Percentiles rank a stretch among this genome's conserved stretches.
Conservation (phyloP, 2,113 vertebrate genomes). For the Charina bottae region DNA sequence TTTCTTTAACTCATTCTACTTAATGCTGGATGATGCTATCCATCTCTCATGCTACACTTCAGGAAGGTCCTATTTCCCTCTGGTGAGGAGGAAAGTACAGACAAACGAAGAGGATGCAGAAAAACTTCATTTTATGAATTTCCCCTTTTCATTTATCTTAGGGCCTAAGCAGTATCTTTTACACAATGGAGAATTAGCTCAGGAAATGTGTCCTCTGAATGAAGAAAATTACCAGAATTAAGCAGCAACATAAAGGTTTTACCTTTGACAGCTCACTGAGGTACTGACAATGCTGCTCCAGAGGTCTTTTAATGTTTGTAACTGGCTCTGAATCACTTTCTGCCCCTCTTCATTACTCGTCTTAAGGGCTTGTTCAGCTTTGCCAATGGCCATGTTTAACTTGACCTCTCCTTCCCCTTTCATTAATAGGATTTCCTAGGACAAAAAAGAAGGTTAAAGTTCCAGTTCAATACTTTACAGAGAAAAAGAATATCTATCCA, state of each 20-base stretch:
- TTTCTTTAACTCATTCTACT: background rate
- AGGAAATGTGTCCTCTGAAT: background rate
- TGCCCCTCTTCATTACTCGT: conserved; percentile 82
- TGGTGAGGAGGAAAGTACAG: background rate
- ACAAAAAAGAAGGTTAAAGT: conserved; percentile 44
- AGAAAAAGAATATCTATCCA: conserved; percentile 1
- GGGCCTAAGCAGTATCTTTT: background rate
- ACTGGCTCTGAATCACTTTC: conserved; percentile 83
- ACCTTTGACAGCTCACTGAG: conserved; percentile 90
- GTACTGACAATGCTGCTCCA: conserved; percentile 86
- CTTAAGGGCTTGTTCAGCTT: conserved; percentile 88
- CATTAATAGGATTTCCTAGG: conserved; percentile 93
- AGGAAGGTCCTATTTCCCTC: background rate
- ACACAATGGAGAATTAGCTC: background rate
- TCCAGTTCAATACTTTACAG: conserved; percentile 22
- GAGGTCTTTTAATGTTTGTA: conserved; percentile 84
- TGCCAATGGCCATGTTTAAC: conserved; percentile 94
- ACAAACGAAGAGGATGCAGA: background rate
- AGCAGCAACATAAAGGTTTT: conserved; percentile 25
- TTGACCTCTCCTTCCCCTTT: conserved; percentile 97
- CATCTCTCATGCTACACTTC: background rate
- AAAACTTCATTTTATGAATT: background rate
- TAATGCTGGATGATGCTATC: background rate
- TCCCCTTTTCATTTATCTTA: background rate
- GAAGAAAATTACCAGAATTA: background rate